These are phyloP conservation scores for Omphaloscelis lunosa DNA, from an alignment of 2,888 invertebrate species.

Conservation along the genomic window DNA sequence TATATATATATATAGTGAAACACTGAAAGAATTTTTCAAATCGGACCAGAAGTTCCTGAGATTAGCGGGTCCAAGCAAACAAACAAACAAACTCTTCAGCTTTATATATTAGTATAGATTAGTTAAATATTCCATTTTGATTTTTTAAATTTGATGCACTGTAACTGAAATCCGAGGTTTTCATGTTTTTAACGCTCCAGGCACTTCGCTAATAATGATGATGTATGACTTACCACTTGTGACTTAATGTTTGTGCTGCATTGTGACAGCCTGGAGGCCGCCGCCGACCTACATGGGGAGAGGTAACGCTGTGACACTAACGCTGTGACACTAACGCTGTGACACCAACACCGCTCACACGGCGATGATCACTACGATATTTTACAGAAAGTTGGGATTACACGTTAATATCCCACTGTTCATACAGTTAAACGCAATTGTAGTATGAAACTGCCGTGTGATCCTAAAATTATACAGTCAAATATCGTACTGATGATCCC, in stretches of 20 bases:
- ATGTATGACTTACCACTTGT: not conserved
- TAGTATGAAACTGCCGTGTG: not conserved
- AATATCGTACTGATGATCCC: not conserved
- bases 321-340: too few relatives aligned
- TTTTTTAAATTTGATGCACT: too few relatives aligned
- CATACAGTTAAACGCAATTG: not conserved
- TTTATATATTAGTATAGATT: too few relatives aligned
- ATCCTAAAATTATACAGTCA: not conserved
- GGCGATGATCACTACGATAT: not conserved
- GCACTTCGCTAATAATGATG: not conserved
- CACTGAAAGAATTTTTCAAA: too few relatives aligned
- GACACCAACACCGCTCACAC: not conserved
- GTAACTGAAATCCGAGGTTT: too few relatives aligned
- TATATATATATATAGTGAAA: too few relatives aligned
- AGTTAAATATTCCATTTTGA: too few relatives aligned
- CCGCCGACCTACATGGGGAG: slow-evolving; percentile 14
- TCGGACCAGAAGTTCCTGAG: too few relatives aligned
- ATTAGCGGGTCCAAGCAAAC: too few relatives aligned
- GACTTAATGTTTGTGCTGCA: slow-evolving; percentile 22
- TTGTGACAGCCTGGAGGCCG: slow-evolving; percentile 27
- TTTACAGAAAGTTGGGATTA: not conserved
- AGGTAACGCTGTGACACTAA: slow-evolving; percentile 16
- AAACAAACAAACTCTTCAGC: too few relatives aligned
- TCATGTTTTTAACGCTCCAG: too few relatives aligned
- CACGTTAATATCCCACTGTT: not conserved